These are phyloP conservation scores for Rhyacichthys aspro DNA, from an alignment of 2,797 vertebrate species.

Conservation along the genomic window DNA sequence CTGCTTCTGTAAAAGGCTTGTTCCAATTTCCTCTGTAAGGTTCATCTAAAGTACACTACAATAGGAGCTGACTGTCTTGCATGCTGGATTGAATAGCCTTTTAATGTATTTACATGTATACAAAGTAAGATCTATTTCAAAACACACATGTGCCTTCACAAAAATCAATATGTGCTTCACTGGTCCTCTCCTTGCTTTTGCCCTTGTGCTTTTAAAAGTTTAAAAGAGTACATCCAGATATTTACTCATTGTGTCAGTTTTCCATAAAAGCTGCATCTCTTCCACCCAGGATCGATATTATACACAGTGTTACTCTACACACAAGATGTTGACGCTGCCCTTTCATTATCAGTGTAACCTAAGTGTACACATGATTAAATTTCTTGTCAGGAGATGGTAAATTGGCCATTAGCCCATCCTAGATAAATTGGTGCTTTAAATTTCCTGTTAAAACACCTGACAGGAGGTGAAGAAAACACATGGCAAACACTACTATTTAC, in stretches of 20 bases:
- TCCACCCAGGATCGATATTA: conserved; percentile 63
- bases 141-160: neutral
- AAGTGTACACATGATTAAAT: conserved; percentile 67
- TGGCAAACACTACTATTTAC: conserved; percentile 22
- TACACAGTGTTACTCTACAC: conserved; percentile 49
- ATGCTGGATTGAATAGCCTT: conserved; percentile 11
- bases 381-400: conserved; percentile 71
- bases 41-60: conserved; percentile 41
- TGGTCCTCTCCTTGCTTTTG: conserved; percentile 15
- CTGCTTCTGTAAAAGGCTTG: conserved; percentile 20
- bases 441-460: conserved; percentile 48
- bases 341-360: conserved; percentile 72
- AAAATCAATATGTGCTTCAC: conserved; percentile 32
- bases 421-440: conserved; percentile 69
- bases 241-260: conserved; percentile 75
- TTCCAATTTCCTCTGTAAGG: conserved; percentile 37
- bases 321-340: conserved; percentile 65
- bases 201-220: conserved; percentile 57
- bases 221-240: conserved; percentile 61
- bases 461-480: conserved; percentile 27
- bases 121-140: conserved; percentile 24
- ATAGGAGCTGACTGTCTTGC: conserved; percentile 5
- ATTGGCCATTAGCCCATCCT: conserved; percentile 56
- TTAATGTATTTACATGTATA: conserved; percentile 14
- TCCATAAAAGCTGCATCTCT: conserved; percentile 68